Percentiles rank a stretch among this genome's conserved stretches.
Evolutionary conservation across 1,140 invertebrate genomes (phyloP).

Genomic region (Drosophila repletoides): DNA sequence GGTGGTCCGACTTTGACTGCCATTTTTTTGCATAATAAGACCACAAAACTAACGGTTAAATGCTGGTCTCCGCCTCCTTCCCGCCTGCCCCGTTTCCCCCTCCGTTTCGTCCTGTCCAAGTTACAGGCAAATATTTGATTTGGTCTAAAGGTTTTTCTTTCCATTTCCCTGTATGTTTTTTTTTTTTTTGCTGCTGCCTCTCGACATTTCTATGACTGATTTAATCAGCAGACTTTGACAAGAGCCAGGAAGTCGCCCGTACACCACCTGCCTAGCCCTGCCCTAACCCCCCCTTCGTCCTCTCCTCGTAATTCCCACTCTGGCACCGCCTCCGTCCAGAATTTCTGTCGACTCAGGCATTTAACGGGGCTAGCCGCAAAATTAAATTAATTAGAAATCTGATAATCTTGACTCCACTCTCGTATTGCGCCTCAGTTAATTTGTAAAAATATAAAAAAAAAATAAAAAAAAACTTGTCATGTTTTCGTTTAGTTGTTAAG

Average conservation of each 20-base stretch:
- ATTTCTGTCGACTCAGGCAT: conserved; percentile 67
- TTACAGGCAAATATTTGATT: conserved; percentile 77
- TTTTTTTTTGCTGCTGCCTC: conserved; percentile 31
- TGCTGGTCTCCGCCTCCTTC: conserved; percentile 41
- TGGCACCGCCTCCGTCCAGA: background rate
- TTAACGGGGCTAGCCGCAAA: conserved; percentile 53
- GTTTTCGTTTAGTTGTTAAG: conserved; percentile 33
- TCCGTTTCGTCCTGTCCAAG: conserved; percentile 45
- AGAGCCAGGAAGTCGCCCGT: conserved; percentile 75
- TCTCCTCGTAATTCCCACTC: background rate
- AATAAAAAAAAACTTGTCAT: conserved; percentile 1
- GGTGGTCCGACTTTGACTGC: conserved; percentile 62
- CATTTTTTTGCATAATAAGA: conserved; percentile 75
- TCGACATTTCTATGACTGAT: conserved; percentile 79
- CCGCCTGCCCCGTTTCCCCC: background rate
- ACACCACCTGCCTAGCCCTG: conserved; percentile 34
- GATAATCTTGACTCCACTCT: conserved; percentile 67
- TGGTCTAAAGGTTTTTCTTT: conserved; percentile 70
- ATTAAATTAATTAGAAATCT: conserved; percentile 81
- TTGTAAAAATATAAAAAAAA: conserved; percentile 41
- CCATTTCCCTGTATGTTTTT: background rate
- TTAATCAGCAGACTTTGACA: conserved; percentile 81
- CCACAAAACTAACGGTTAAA: conserved; percentile 80
- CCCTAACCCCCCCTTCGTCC: background rate
- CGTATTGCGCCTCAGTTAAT: conserved; percentile 77